Conservation (phyloP, 1,140 invertebrate genomes). For the Brachionus calyciflorus region DNA sequence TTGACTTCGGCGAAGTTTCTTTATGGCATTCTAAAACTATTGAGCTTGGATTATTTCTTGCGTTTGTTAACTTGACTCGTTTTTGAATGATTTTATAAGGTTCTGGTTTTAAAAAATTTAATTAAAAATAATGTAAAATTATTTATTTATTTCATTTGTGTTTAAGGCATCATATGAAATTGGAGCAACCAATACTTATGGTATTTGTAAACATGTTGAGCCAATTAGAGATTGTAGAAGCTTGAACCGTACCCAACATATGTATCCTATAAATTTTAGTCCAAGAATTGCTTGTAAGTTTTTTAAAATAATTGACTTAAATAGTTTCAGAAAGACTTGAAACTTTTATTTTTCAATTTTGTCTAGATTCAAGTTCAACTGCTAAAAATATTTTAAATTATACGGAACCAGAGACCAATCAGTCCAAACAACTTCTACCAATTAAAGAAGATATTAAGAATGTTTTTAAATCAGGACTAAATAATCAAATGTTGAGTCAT, state of each 20-base stretch:
- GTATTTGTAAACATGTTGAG: slow-evolving; percentile 52
- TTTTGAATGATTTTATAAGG: too few species aligned
- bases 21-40: too few species aligned
- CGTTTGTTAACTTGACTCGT: too few species aligned
- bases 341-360: not conserved
- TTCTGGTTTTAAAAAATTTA: too few species aligned
- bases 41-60: too few species aligned
- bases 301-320: not conserved
- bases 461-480: not conserved
- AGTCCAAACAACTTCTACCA: slow-evolving; percentile 31
- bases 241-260: slow-evolving; percentile 50
- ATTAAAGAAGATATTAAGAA: not conserved
- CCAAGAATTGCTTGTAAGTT: slow-evolving; percentile 31
- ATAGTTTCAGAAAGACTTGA: not conserved
- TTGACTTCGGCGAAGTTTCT: too few species aligned
- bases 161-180: slow-evolving; percentile 49
- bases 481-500: slow-evolving; percentile 6
- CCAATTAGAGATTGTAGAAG: slow-evolving; percentile 53
- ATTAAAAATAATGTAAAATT: too few species aligned
- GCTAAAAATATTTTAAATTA: slow-evolving; percentile 26
- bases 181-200: slow-evolving; percentile 51
- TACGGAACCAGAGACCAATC: not conserved
- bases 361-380: not conserved
- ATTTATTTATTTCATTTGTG: too few species aligned
- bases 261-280: slow-evolving; percentile 31